Evolutionary conservation across 2,888 invertebrate genomes (phyloP).

Genomic region (Lepidochitona cinerea): DNA sequence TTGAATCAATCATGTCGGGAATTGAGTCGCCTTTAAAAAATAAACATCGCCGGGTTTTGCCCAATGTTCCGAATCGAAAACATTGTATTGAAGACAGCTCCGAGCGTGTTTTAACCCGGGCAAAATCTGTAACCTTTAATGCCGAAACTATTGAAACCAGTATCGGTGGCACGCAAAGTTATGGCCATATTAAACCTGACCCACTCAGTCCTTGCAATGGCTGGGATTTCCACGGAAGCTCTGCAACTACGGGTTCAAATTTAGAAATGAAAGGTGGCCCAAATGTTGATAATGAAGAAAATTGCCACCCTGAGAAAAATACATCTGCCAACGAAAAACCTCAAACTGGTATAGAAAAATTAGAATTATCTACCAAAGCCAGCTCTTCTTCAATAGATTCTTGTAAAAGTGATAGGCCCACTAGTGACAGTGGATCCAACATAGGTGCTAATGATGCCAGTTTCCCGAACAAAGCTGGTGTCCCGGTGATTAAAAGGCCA

Average conservation of each 20-base stretch:
- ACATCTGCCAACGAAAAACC: no score
- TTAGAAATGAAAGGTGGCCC: no score
- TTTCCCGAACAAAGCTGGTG: background rate
- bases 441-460: no score
- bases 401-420: no score
- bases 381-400: no score
- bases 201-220: conserved; percentile 1
- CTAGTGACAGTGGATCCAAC: no score
- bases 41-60: conserved; percentile 43
- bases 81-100: background rate
- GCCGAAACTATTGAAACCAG: conserved; percentile 60
- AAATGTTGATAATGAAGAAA: no score
- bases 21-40: background rate
- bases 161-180: conserved; percentile 61
- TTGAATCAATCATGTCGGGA: background rate
- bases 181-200: conserved; percentile 48
- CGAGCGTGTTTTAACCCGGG: conserved; percentile 20
- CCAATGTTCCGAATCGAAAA: conserved; percentile 35
- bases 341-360: no score
- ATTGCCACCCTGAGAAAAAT: no score
- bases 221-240: background rate
- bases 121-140: conserved; percentile 54
- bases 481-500: background rate
- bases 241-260: no score
- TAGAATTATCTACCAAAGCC: no score